Conservation (phyloP, 2,888 invertebrate species). For the Ormyrus nitidulus region DNA sequence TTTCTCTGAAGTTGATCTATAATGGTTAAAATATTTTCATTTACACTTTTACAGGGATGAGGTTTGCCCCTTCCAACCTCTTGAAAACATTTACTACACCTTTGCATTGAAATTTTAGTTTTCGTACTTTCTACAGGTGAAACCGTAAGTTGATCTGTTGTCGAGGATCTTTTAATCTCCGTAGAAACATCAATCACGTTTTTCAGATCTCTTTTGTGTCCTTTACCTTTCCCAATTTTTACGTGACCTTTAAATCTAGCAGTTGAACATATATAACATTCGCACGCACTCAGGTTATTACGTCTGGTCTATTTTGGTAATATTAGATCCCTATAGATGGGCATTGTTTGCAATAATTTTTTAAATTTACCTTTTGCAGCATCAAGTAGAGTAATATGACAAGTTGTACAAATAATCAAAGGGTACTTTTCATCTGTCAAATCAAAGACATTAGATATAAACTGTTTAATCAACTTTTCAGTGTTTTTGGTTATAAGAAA, state of each 20-base stretch:
- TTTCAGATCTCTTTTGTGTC: constrained; percentile 1
- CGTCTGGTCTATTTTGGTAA: constrained; percentile 29
- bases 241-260: constrained; percentile 36
- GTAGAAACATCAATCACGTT: constrained; percentile 5
- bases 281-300: not conserved
- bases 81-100: constrained; percentile 43
- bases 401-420: constrained; percentile 18
- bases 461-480: not conserved
- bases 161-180: constrained; percentile 4
- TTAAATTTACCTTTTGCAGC: constrained; percentile 17
- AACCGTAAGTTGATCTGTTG: not conserved
- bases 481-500: constrained; percentile 3
- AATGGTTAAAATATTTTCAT: constrained; percentile 7
- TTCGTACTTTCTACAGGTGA: not conserved
- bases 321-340: constrained; percentile 30
- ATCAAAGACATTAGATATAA: too few species aligned
- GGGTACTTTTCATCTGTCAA: constrained; percentile 18
- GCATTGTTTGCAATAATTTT: constrained; percentile 23
- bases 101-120: constrained; percentile 11
- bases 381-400: constrained; percentile 17
- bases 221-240: constrained; percentile 26
- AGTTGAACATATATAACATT: constrained; percentile 39
- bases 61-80: constrained; percentile 36
- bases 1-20: constrained; percentile 21
- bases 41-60: constrained; percentile 30